Base-by-base conservation (phyloP, 2,113 vertebrate species). In the Boleophthalmus pectinirostris region DNA sequence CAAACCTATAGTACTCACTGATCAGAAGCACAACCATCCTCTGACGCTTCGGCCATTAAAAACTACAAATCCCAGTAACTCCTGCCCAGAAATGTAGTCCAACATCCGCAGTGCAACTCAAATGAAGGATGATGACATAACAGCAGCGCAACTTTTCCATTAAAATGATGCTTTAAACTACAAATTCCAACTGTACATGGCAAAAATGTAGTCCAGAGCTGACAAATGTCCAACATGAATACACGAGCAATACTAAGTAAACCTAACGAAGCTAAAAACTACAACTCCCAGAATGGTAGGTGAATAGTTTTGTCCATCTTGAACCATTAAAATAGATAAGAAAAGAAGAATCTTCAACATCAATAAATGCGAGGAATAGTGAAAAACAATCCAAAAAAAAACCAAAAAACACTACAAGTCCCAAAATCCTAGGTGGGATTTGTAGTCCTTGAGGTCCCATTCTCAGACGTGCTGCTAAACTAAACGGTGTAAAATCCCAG, bases 241-340 rank as follows among this genome's bases (percentile, higher is more conserved):
- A 38, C 9, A 8, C 9, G 35, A 38, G 35, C 35, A 38, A 38
- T 10, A 43, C 8, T 43, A 43, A 43, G 38, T 43, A 43, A 43
- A 1, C 38, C 38, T 10, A 10, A 29, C 10, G 38, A 43, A 10
- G 38, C 12, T 60, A 71, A 78, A 78, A 89, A 89, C 84, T 86
- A 88, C 86, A 88, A 87, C 53, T 87, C 82, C 82, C 87, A 82
- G 38, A 68, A 69, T 68, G 3, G 20, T 45, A 73, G 51, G 69
- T 57, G 25, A 21, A 20, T 67, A 16, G 16, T 5, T 8, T 43
- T 4, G 5, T 49, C 47, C 15, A 9, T 43, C 38, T 43, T 43
- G 10, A 43, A 43, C 38, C 38, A 43, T 10, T 43, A 11, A 8
- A 10, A 4, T 4, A 43, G 38, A 43, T 43, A 43, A 43, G 38